phyloP scores from a whole-genome alignment of 2,888 invertebrate genomes.

The Tachystola acroxantha region DNA sequence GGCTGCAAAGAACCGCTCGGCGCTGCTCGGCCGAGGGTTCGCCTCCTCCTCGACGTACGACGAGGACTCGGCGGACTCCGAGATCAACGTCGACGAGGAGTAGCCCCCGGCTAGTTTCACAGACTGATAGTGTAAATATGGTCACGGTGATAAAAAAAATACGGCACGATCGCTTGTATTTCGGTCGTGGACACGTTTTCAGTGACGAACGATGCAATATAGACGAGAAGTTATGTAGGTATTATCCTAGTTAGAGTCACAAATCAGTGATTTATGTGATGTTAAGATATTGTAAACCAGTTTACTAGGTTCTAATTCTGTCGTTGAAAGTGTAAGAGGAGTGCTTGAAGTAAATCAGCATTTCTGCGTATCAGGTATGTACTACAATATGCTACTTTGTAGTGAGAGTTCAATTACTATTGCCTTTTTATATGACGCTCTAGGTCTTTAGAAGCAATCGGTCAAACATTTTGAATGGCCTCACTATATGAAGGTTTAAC shows the following conservation, averaged over 20 bases:
- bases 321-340: conserved; percentile 56
- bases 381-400: conserved; percentile 40
- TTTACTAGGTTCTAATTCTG: conserved; percentile 47
- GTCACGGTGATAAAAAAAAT: conserved; percentile 23
- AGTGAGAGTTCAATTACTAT: conserved; percentile 27
- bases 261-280: conserved; percentile 57
- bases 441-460: conserved; percentile 12
- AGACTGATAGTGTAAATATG: conserved; percentile 39
- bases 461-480: neutral
- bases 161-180: conserved; percentile 12
- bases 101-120: conserved; percentile 31
- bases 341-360: conserved; percentile 52
- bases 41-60: conserved; percentile 74
- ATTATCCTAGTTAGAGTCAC: conserved; percentile 49
- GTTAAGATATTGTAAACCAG: conserved; percentile 51
- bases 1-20: conserved; percentile 97
- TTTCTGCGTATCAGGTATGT: conserved; percentile 60
- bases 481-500: conserved; percentile 36
- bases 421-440: conserved; percentile 16
- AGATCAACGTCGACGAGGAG: conserved; percentile 74
- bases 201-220: conserved; percentile 54
- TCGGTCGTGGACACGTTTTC: conserved; percentile 29
- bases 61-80: conserved; percentile 72
- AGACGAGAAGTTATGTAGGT: conserved; percentile 40
- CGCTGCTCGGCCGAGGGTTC: conserved; percentile 68